A percentile compares a stretch with the other conserved stretches of the same genome.
Evolutionary conservation across 1,140 invertebrate species (phyloP).

Genomic region (Lepidurus packardi): DNA sequence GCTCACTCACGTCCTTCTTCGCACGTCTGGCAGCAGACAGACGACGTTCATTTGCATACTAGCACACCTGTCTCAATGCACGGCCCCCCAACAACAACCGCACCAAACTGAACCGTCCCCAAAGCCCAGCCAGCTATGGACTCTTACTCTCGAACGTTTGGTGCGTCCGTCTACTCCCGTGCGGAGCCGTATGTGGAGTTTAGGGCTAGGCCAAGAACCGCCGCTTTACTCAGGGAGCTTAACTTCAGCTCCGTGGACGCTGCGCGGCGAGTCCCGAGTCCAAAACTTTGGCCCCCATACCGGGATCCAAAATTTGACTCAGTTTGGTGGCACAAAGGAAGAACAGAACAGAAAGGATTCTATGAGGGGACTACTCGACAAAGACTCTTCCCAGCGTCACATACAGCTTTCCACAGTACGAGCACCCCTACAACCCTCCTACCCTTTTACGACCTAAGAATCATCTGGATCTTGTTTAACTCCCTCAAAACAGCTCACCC

Average conservation of each 20-base stretch:
- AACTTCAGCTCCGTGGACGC: neutral
- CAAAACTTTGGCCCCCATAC: neutral
- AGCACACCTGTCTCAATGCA: slow-evolving; percentile 21
- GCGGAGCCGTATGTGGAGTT: neutral
- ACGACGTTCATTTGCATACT: neutral
- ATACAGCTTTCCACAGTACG: too few relatives aligned
- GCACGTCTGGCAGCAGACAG: neutral
- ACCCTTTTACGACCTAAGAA: too few relatives aligned
- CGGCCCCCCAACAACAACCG: neutral
- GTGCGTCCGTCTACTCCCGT: neutral
- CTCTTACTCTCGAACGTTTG: neutral
- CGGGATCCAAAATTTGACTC: too few relatives aligned
- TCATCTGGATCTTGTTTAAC: too few relatives aligned
- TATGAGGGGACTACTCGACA: too few relatives aligned
- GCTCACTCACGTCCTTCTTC: neutral
- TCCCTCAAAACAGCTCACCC: too few relatives aligned
- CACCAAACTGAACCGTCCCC: slow-evolving; percentile 7
- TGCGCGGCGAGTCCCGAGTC: neutral
- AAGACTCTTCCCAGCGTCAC: too few relatives aligned
- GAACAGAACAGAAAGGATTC: too few relatives aligned
- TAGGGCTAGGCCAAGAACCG: neutral
- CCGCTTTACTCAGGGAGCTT: neutral
- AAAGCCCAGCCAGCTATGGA: neutral
- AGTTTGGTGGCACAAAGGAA: too few relatives aligned
- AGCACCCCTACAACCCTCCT: too few relatives aligned